Evolutionary conservation across 2,888 invertebrate species (phyloP), one percentile per base, ranked within the genome.

Genomic region (Lissocephala sabroskyi): DNA sequence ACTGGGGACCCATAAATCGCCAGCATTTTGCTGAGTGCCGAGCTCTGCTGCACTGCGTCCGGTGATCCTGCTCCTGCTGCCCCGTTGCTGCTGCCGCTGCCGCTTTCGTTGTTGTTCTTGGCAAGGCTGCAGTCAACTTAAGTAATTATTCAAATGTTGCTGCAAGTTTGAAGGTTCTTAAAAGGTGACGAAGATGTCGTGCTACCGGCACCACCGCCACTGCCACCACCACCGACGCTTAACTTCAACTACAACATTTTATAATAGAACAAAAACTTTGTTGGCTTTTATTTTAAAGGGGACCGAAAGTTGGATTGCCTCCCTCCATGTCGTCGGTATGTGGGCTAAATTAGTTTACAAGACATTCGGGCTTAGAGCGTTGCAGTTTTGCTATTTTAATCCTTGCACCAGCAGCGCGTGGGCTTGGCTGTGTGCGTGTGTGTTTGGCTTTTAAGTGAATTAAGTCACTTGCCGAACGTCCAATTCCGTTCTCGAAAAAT

Each of bases 141-240:
- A 55, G 68, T 74, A 70, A 70, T 70, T 74, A 74, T 70, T 70
- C 65, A 74, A 71, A 67, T 60, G 71, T 37, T 29, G 30, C 11
- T 3, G 17, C 28, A 53, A 51, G 45, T 56, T 30, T 47, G 29
- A 35, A 13, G 16, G 17, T n/a, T 19, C 48, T 7, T n/a, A 32
- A 11, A 40, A 70, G 65, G 66, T 70, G 70, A 50, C 45, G 57
- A 73, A 59, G 58, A 44, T n/a, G n/a, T n/a, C n/a, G n/a, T n/a
- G n/a, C n/a, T n/a, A n/a, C n/a, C n/a, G n/a, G n/a, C n/a, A n/a
- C n/a, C n/a, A n/a, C n/a, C n/a, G n/a, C n/a, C n/a, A n/a, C n/a
- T n/a, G n/a, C n/a, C n/a, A n/a, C n/a, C n/a, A n/a, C n/a, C n/a
- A n/a, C n/a, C n/a, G n/a, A n/a, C n/a, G n/a, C n/a, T n/a, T n/a